These are phyloP conservation scores for Clarias batrachus DNA, from an alignment of 2,113 vertebrate species.

Conservation along the genomic window DNA sequence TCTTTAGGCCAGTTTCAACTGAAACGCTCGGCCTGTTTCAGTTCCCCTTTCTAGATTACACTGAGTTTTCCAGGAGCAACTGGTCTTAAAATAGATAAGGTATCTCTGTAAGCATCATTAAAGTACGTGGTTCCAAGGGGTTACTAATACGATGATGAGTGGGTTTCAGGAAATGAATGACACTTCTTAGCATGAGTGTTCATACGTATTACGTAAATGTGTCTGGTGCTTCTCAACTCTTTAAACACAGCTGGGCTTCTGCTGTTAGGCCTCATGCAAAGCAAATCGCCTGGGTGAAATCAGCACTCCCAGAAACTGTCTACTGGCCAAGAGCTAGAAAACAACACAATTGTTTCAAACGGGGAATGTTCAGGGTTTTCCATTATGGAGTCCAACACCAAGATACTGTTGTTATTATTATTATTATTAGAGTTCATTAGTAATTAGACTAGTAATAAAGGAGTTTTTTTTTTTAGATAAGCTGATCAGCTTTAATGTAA, in stretches of 20 bases:
- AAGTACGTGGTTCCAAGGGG: neutral
- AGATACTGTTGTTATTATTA: neutral
- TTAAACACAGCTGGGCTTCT: neutral
- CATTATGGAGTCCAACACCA: neutral
- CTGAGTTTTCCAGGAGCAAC: neutral
- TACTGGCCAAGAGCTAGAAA: neutral
- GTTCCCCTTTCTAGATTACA: conserved; percentile 13
- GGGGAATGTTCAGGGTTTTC: neutral
- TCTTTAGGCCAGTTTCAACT: conserved; percentile 16
- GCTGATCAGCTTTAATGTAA: too few relatives aligned
- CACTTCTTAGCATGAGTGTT: neutral
- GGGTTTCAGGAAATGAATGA: neutral
- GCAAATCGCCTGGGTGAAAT: neutral
- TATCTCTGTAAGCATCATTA: neutral
- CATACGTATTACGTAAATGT: neutral
- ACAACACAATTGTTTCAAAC: neutral
- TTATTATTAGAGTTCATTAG: neutral
- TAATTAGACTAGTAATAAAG: neutral
- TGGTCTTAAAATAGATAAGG: neutral
- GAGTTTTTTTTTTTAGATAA: too few relatives aligned
- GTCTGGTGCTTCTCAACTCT: neutral
- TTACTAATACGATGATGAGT: neutral
- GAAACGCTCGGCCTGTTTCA: conserved; percentile 3
- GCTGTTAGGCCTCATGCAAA: neutral
- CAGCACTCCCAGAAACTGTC: neutral